Evolutionary conservation across 2,888 invertebrate genomes (phyloP), one percentile per base, ranked within the genome.

Genomic region (Leptinotarsa tumamoca): DNA sequence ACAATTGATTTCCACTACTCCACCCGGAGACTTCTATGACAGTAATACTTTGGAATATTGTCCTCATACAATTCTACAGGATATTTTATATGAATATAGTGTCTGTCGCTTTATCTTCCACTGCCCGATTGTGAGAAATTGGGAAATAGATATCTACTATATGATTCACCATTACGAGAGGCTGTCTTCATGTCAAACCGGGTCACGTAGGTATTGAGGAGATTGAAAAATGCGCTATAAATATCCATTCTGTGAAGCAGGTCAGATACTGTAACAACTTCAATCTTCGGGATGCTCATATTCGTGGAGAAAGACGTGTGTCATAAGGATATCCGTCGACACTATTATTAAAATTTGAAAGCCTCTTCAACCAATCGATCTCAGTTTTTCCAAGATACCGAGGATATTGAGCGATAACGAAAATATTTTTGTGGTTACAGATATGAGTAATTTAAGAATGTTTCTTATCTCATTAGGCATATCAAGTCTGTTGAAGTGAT

Each of bases 171-270:
- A 17, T 52, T 52, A 52, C 56, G 56, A 21, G 21, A 56, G 4
- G 18, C 56, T 7, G n/a, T 21, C 58, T 21, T 58, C 23, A 21
- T 58, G 21, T 18, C 21, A 58, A 27, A 58, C n/a, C 21, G 23
- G 58, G 21, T 58, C 21, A 58, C 7, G 13, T 58, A 14, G 58
- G 4, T 58, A 18, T 58, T 21, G 21, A 21, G 4, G 7, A 58
- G 58, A 58, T 58, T 58, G 58, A 58, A 58, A 58, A 21, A 13
- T 14, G 21, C 7, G 58, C 58, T 58, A 52, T 17, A 52, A 52
- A 52, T 52, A 58, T 58, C 58, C 15, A 21, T 18, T 58, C 7
- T 58, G 4, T n/a, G 21, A 23, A 21, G 58, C 58, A 21, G 13
- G 14, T 7, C 58, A 3, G n/a, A 52, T 52, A 52, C n/a, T n/a